These are phyloP conservation scores for Pollicipes pollicipes DNA, from an alignment of 1,140 invertebrate species.

Conservation along the genomic window DNA sequence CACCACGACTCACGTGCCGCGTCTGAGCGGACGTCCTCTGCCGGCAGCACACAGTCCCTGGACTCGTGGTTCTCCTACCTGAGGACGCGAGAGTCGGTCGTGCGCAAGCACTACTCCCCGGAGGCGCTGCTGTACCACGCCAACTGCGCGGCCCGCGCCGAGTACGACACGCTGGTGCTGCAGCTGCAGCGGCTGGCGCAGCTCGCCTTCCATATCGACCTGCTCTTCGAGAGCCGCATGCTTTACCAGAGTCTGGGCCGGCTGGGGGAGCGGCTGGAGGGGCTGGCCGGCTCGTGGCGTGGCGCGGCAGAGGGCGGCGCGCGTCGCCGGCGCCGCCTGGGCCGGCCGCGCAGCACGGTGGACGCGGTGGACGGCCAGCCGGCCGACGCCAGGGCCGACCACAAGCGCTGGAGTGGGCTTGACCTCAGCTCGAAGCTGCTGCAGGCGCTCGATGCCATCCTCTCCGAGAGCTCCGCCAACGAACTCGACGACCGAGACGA, in stretches of 20 bases:
- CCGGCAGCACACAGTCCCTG: conserved; percentile 47
- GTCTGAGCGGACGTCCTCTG: too few species aligned
- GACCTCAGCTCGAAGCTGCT: conserved; percentile 47
- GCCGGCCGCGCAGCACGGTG: conserved; percentile 21
- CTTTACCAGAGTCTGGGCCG: conserved; percentile 53
- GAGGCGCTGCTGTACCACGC: conserved; percentile 49
- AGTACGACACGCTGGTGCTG: conserved; percentile 50
- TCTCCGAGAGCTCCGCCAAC: conserved; percentile 33
- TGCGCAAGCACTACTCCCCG: conserved; percentile 58
- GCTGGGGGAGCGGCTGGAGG: conserved; percentile 26
- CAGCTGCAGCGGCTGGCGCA: conserved; percentile 53
- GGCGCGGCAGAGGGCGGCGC: conserved; percentile 29
- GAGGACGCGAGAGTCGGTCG: conserved; percentile 54
- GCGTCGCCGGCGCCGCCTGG: conserved; percentile 17
- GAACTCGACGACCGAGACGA: conserved; percentile 48
- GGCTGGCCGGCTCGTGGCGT: conserved; percentile 27
- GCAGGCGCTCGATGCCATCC: conserved; percentile 46
- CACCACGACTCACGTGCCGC: too few species aligned
- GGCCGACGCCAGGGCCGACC: conserved; percentile 43
- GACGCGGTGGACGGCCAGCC: conserved; percentile 42
- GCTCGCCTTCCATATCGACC: conserved; percentile 57
- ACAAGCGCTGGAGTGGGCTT: conserved; percentile 52
- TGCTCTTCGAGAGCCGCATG: conserved; percentile 57
- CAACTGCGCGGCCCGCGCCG: conserved; percentile 35
- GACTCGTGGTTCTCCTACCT: conserved; percentile 72